phyloP scores from a whole-genome alignment of 2,113 vertebrate species.

The Myotis lucifugus region DNA sequence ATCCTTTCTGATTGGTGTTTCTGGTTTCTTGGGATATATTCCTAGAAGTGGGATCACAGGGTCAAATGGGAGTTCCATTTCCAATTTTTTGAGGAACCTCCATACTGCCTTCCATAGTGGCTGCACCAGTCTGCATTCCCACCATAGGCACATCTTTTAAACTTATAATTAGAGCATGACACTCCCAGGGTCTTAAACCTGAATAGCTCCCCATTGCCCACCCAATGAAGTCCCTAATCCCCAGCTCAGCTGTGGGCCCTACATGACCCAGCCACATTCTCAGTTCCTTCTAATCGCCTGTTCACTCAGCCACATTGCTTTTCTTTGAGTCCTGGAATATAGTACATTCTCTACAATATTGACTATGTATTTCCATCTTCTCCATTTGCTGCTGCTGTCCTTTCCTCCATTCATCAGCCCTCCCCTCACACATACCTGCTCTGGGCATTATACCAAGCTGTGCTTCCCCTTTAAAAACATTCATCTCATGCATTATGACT shows the following conservation, averaged over 20 bases:
- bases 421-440: too few species aligned
- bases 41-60: too few species aligned
- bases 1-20: too few species aligned
- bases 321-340: not conserved
- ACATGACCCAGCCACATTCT: not conserved
- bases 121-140: too few species aligned
- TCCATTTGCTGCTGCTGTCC: too few species aligned
- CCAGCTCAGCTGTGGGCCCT: fast-evolving
- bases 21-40: too few species aligned
- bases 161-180: not conserved
- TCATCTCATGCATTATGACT: fast-evolving
- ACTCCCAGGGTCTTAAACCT: not conserved
- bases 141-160: not conserved
- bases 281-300: not conserved
- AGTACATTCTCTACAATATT: fast-evolving
- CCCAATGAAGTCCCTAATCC: not conserved
- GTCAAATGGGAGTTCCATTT: too few species aligned
- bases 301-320: fast-evolving
- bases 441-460: not conserved
- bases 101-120: too few species aligned
- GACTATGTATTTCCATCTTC: not conserved
- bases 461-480: not conserved
- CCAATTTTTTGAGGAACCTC: too few species aligned
- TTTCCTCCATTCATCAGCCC: not conserved
- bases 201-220: not conserved